These are phyloP conservation scores for Serripes groenlandicus DNA, from an alignment of 2,888 invertebrate species.

Conservation along the genomic window DNA sequence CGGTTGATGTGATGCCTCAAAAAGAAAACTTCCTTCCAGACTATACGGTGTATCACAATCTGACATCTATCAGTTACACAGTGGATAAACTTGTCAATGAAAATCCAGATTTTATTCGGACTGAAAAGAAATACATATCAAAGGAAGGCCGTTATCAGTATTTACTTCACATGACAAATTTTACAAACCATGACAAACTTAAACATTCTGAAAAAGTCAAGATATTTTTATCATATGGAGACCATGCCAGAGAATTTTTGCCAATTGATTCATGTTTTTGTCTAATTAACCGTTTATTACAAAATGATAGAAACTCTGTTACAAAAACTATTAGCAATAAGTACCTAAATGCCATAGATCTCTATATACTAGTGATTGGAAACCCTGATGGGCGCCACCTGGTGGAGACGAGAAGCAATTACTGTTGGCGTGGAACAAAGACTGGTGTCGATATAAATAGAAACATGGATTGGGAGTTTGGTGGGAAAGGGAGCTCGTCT, in stretches of 20 bases:
- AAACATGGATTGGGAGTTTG: constrained; percentile 86
- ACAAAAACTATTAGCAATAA: constrained; percentile 65
- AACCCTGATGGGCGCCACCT: constrained; percentile 84
- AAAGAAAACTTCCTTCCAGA: constrained; percentile 81
- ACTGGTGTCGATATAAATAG: constrained; percentile 85
- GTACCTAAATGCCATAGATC: constrained; percentile 76
- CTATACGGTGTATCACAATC: constrained; percentile 81
- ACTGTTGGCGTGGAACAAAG: constrained; percentile 85
- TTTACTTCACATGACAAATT: constrained; percentile 80
- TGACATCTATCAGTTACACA: constrained; percentile 65
- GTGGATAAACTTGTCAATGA: constrained; percentile 68
- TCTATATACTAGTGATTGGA: constrained; percentile 81
- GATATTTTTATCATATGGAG: constrained; percentile 83
- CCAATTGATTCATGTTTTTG: constrained; percentile 83
- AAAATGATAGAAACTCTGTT: background rate
- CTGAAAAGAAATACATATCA: constrained; percentile 74
- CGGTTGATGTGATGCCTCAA: constrained; percentile 80
- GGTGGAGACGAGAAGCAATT: constrained; percentile 81
- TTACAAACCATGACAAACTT: constrained; percentile 62
- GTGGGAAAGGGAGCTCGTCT: constrained; percentile 81
- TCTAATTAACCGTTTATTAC: constrained; percentile 74
- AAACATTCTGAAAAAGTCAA: constrained; percentile 69
- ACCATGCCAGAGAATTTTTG: constrained; percentile 85
- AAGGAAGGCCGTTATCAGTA: constrained; percentile 73
- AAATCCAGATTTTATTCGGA: constrained; percentile 72